These are phyloP conservation scores for Osedax frankpressi DNA, from an alignment of 2,888 invertebrate genomes.

Conservation along the genomic window DNA sequence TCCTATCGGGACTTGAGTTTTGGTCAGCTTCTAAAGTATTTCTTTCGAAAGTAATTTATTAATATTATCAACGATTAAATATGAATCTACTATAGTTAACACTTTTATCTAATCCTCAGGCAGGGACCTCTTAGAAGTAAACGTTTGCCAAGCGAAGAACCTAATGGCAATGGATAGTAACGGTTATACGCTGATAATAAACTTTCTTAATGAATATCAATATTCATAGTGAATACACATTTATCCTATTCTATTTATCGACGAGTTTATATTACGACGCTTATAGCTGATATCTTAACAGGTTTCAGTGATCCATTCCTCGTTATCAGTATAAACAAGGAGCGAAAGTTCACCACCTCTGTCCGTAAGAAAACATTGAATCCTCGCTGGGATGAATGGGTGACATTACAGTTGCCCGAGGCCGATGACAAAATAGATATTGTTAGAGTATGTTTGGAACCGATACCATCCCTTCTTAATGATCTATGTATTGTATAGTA, in stretches of 20 bases:
- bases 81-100: no score
- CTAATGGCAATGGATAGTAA: slow-evolving; percentile 51
- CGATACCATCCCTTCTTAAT: background rate
- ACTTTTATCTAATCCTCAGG: no score
- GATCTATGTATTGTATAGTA: background rate
- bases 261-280: no score
- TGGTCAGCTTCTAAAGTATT: no score
- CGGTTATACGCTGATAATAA: no score
- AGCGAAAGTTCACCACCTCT: slow-evolving; percentile 49
- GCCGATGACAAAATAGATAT: slow-evolving; percentile 48
- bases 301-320: slow-evolving; percentile 53
- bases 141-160: slow-evolving; percentile 48
- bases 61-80: no score
- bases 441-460: slow-evolving; percentile 37
- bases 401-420: slow-evolving; percentile 49
- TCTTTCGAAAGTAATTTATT: no score
- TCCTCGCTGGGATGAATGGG: slow-evolving; percentile 51
- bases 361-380: slow-evolving; percentile 51
- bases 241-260: no score
- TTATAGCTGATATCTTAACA: slow-evolving; percentile 26
- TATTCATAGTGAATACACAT: no score
- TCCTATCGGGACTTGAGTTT: no score
- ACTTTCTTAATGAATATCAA: no score
- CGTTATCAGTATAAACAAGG: slow-evolving; percentile 48
- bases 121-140: slow-evolving; percentile 47